Conservation (phyloP, 2,797 vertebrate genomes). For the Gastrophryne carolinensis region DNA sequence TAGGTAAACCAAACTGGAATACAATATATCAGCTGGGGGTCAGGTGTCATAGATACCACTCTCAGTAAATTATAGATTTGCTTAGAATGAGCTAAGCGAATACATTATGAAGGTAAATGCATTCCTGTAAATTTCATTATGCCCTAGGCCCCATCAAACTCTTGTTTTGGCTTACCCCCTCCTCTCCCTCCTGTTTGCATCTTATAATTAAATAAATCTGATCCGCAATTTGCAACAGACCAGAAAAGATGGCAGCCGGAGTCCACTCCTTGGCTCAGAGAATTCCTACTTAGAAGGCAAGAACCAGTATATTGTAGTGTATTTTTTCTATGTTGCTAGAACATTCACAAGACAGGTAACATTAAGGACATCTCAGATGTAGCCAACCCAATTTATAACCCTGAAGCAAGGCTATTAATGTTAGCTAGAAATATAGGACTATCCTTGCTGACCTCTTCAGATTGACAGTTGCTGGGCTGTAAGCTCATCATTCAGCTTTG, state of each 20-base stretch:
- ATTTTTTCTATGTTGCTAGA: no score
- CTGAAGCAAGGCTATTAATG: no score
- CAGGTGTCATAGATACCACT: no score
- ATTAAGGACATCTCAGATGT: background rate
- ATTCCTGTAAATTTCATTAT: background rate
- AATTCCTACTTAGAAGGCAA: background rate
- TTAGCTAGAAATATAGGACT: no score
- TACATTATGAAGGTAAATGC: background rate
- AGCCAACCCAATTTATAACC: no score
- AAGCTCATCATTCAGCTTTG: no score
- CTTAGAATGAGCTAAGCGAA: background rate
- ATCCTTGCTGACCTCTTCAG: no score
- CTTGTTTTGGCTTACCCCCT: background rate
- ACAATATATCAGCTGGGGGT: no score
- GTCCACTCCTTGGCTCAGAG: slow-evolving; percentile 12
- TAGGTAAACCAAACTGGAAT: no score
- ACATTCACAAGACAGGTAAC: background rate
- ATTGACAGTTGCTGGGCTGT: no score
- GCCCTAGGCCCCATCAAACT: background rate
- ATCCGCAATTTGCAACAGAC: slow-evolving; percentile 12
- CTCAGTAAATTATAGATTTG: background rate
- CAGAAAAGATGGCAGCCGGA: slow-evolving; percentile 13
- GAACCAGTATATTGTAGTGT: no score
- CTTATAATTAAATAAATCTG: background rate
- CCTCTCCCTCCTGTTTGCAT: background rate